These are phyloP conservation scores for Polyploca ridens DNA, from an alignment of 2,888 invertebrate genomes.

Conservation along the genomic window DNA sequence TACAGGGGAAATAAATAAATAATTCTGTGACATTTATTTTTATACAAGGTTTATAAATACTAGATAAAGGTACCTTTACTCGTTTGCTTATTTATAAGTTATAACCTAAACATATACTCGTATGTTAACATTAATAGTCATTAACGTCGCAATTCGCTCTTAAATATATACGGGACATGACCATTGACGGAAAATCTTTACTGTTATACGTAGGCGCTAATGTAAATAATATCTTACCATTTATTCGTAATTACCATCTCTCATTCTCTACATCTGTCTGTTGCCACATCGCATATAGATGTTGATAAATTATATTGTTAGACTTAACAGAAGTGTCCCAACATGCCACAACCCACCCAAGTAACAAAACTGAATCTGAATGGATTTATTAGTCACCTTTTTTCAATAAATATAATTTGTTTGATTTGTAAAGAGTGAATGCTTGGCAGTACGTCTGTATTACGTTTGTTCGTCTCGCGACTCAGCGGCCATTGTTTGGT, in stretches of 20 bases:
- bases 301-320: conserved; percentile 30
- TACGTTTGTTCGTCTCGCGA: conserved; percentile 55
- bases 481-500: conserved; percentile 65
- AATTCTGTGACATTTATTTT: too few species aligned
- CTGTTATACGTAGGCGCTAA: not conserved
- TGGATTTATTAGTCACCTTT: conserved; percentile 62
- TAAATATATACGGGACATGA: not conserved
- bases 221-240: not conserved
- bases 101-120: not conserved
- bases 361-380: conserved; percentile 29
- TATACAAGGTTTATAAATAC: too few species aligned
- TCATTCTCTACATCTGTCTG: not conserved
- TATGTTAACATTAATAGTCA: not conserved
- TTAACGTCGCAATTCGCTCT: too few species aligned
- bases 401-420: conserved; percentile 81
- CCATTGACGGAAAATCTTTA: not conserved
- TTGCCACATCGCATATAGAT: not conserved
- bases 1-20: too few species aligned
- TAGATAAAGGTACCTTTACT: not conserved
- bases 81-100: not conserved
- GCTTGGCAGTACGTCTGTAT: conserved; percentile 61
- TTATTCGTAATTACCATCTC: not conserved
- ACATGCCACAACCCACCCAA: conserved; percentile 32
- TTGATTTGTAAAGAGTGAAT: conserved; percentile 81
- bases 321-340: conserved; percentile 29